A percentile compares a stretch with the other conserved stretches of the same genome.
phyloP scores from a whole-genome alignment of 2,797 vertebrate species.

The Aythya fuligula region DNA sequence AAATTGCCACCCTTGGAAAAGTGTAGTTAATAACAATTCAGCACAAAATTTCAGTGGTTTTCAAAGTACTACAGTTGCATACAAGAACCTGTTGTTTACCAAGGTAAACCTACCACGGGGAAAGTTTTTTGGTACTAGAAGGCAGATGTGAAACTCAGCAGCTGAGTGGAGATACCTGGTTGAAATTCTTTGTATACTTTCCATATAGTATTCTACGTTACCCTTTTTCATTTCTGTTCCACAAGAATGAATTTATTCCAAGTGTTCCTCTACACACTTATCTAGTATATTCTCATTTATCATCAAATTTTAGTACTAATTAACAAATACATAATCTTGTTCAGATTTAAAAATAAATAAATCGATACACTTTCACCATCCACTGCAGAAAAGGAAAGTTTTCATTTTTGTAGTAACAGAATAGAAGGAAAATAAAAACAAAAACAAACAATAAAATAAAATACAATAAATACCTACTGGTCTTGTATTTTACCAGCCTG shows the following conservation, averaged over 20 bases:
- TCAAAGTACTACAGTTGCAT: not conserved
- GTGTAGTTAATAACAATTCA: not conserved
- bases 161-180: not conserved
- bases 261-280: not conserved
- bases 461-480: not conserved
- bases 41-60: not conserved
- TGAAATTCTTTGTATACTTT: not conserved
- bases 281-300: not conserved
- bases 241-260: not conserved
- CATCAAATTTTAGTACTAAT: not conserved
- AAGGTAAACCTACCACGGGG: not conserved
- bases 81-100: not conserved
- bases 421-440: not conserved
- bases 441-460: not conserved
- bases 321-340: accelerated
- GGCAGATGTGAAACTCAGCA: not conserved
- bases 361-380: not conserved
- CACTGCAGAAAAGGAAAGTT: not conserved
- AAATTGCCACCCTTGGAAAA: conserved; percentile 1
- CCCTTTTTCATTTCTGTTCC: not conserved
- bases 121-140: not conserved
- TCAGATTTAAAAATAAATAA: no score
- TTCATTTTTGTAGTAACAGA: not conserved
- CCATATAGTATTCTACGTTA: accelerated
- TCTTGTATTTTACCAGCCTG: not conserved